These are phyloP conservation scores for Diorhabda carinulata DNA, from an alignment of 1,140 invertebrate species.

Conservation along the genomic window DNA sequence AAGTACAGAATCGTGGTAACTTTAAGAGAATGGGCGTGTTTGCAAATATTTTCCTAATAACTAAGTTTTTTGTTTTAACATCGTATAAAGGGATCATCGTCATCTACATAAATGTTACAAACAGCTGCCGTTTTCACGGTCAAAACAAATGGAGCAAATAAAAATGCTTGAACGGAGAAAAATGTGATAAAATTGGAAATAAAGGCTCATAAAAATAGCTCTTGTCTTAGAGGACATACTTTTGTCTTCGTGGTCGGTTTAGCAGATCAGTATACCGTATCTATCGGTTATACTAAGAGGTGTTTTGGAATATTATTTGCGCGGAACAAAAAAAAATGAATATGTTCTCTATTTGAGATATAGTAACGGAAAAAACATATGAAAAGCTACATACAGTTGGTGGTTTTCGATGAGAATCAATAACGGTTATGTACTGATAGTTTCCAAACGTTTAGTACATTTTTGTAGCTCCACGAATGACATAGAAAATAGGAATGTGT, in stretches of 20 bases:
- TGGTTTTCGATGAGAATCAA: too few species aligned
- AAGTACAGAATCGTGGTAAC: too few species aligned
- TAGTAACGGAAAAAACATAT: too few species aligned
- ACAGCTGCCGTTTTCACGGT: not conserved
- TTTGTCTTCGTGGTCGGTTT: constrained; percentile 1
- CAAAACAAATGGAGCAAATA: constrained; percentile 1
- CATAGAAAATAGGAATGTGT: too few species aligned
- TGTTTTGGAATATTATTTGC: not conserved
- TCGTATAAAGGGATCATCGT: not conserved
- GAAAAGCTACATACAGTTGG: too few species aligned
- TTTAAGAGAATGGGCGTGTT: too few species aligned
- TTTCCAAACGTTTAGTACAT: too few species aligned
- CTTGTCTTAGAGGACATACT: not conserved
- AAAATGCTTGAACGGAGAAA: not conserved
- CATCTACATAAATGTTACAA: not conserved
- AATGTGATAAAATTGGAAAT: not conserved
- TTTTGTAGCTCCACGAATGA: too few species aligned
- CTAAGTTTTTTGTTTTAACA: not conserved
- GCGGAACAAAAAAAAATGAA: not conserved
- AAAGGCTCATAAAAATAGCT: not conserved
- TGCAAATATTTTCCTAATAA: not conserved
- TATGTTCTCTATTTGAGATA: not conserved
- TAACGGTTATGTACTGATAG: too few species aligned
- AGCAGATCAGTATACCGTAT: not conserved
- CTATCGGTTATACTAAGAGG: not conserved